Conservation (phyloP, 1,140 invertebrate genomes). For the Paraescarpia echinospica region DNA sequence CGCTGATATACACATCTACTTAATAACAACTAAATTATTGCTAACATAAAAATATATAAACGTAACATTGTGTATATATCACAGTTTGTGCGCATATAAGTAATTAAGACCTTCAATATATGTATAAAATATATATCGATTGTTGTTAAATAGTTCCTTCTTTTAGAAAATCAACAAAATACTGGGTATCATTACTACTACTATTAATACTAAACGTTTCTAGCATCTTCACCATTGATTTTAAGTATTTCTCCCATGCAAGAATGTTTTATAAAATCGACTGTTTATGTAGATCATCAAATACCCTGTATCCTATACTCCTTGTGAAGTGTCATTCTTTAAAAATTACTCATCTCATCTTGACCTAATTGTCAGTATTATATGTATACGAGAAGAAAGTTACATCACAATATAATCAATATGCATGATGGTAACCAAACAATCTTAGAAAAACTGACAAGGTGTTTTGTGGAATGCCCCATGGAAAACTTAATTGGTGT, state of each 20-base stretch:
- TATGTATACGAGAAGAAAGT: no score
- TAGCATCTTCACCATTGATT: background rate
- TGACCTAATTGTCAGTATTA: no score
- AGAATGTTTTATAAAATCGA: background rate
- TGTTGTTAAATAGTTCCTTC: background rate
- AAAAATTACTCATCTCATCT: no score
- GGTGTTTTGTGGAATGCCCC: no score
- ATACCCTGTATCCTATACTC: no score
- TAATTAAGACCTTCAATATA: background rate
- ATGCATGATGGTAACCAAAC: no score
- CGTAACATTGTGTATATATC: background rate
- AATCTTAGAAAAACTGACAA: no score
- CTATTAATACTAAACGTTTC: background rate
- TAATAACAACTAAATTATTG: background rate
- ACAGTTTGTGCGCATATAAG: background rate
- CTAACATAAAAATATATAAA: background rate
- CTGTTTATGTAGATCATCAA: background rate
- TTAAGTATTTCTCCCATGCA: background rate
- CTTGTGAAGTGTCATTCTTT: no score
- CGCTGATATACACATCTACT: no score
- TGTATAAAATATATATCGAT: background rate
- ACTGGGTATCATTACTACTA: background rate
- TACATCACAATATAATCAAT: no score
- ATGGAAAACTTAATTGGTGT: no score
- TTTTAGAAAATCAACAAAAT: background rate